Conservation (phyloP, 2,888 invertebrate species). For the Plebejus argus region DNA sequence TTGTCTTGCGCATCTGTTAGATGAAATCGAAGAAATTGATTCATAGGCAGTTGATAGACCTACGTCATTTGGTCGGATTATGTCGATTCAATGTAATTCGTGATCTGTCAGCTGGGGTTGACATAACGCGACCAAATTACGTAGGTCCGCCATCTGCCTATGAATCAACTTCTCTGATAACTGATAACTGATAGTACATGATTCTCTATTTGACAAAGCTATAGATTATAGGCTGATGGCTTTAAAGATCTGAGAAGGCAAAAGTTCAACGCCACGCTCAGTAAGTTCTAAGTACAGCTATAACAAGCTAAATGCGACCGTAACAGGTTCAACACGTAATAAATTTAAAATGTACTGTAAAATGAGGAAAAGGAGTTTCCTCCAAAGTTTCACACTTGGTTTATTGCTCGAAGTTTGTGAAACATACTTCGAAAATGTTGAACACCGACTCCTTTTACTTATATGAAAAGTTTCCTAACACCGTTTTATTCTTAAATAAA, state of each 20-base stretch:
- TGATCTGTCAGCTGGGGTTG: too few relatives aligned
- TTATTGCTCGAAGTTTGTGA: constrained; percentile 21
- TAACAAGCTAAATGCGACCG: constrained; percentile 20
- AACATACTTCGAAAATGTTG: constrained; percentile 24
- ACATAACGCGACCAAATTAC: too few relatives aligned
- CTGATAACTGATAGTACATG: too few relatives aligned
- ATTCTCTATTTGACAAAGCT: not conserved
- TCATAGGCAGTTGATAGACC: too few relatives aligned
- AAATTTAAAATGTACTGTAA: constrained; percentile 23
- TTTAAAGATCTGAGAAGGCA: not conserved
- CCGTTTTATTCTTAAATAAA: constrained; percentile 11
- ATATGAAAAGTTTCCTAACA: constrained; percentile 15
- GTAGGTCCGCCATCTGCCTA: too few relatives aligned
- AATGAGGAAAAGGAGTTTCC: constrained; percentile 20
- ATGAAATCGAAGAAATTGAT: too few relatives aligned
- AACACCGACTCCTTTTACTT: constrained; percentile 20
- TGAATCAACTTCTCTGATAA: too few relatives aligned
- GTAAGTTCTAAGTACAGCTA: constrained; percentile 2
- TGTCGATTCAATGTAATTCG: too few relatives aligned
- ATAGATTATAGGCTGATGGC: not conserved
- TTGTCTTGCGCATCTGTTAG: too few relatives aligned
- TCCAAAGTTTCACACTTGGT: not conserved
- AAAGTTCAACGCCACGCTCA: not conserved
- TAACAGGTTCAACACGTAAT: constrained; percentile 23
- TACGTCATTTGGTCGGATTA: too few relatives aligned